A percentile compares a stretch with the other conserved stretches of the same genome.
Conservation (phyloP, 2,113 vertebrate genomes). For the Sorex fumeus region DNA sequence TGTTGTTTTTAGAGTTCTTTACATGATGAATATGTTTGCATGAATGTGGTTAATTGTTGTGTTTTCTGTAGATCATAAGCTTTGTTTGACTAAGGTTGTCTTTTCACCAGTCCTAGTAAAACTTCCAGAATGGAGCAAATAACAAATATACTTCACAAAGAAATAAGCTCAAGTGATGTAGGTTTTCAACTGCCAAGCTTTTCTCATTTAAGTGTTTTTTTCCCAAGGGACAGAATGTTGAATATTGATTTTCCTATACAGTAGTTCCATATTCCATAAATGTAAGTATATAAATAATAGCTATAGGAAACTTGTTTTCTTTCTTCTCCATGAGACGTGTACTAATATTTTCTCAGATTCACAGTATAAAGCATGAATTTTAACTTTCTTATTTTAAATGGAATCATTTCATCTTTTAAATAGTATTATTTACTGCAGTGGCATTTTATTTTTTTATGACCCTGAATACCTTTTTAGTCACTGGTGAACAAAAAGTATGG, state of each 20-base stretch:
- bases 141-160: not conserved
- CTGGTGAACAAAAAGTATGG: not conserved
- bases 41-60: not conserved
- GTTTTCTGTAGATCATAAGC: not conserved
- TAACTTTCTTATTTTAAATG: not conserved
- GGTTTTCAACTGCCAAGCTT: slow-evolving; percentile 34
- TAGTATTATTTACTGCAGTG: not conserved
- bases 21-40: not conserved
- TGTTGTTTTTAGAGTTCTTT: not conserved
- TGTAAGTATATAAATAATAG: not conserved
- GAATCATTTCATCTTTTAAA: slow-evolving; percentile 6
- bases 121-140: not conserved
- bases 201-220: not conserved
- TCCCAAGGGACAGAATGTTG: not conserved
- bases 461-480: too few relatives aligned
- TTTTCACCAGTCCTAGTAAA: not conserved
- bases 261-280: not conserved
- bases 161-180: not conserved
- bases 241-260: slow-evolving; percentile 4
- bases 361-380: not conserved
- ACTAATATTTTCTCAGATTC: slow-evolving; percentile 41
- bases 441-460: not conserved
- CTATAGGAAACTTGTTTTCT: not conserved
- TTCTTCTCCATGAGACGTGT: not conserved
- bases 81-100: not conserved